A percentile compares a stretch with the other conserved stretches of the same genome.
Evolutionary conservation across 2,797 vertebrate species (phyloP).

Genomic region (Furcifer pardalis): DNA sequence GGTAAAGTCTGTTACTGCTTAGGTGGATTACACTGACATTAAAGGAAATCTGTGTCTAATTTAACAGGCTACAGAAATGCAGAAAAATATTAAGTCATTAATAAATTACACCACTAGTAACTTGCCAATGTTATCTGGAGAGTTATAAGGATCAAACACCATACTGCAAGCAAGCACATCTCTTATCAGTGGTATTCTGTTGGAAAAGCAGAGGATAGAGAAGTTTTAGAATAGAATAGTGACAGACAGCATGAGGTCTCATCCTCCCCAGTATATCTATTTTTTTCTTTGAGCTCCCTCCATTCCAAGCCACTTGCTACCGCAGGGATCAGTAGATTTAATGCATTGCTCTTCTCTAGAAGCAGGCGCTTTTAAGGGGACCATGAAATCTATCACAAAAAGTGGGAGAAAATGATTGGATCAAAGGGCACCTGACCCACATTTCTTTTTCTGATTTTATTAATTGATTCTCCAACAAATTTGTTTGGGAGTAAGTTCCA

Average conservation of each 20-base stretch:
- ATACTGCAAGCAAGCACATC: neutral
- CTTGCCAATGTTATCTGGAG: neutral
- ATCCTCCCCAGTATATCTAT: too few relatives aligned
- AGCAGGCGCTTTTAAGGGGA: neutral
- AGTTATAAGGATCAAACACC: neutral
- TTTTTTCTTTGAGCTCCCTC: neutral
- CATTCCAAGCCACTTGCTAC: neutral
- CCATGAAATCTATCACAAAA: too few relatives aligned
- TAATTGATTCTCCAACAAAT: neutral
- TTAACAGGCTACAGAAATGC: conserved; percentile 30
- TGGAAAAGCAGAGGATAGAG: neutral
- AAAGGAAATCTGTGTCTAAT: neutral
- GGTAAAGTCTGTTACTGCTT: too few relatives aligned
- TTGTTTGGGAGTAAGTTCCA: neutral
- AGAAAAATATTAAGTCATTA: conserved; percentile 18
- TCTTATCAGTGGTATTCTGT: neutral
- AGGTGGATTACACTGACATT: neutral
- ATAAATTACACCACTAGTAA: conserved; percentile 5
- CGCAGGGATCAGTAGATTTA: neutral
- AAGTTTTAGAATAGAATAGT: neutral
- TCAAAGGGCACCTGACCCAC: neutral
- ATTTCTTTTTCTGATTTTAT: neutral
- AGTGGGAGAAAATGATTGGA: neutral
- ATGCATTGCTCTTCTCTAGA: neutral
- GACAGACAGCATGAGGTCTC: neutral